phyloP scores from a whole-genome alignment of 2,797 vertebrate species.

The Lithobates pipiens region DNA sequence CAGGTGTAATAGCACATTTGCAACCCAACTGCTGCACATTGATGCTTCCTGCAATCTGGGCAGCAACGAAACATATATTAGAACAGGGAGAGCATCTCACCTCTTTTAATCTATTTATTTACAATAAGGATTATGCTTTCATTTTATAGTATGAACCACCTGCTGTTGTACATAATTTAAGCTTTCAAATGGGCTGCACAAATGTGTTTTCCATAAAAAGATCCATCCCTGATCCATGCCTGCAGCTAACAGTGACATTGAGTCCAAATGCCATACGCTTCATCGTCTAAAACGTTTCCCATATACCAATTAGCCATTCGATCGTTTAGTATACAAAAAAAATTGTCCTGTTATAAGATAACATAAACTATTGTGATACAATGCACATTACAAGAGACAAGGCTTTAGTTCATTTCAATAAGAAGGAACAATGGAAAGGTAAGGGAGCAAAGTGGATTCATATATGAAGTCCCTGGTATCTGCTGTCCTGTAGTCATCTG shows the following conservation, averaged over 20 bases:
- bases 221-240: not conserved
- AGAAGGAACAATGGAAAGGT: not conserved
- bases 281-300: not conserved
- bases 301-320: not conserved
- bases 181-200: slow-evolving; percentile 21
- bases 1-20: slow-evolving; percentile 31
- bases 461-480: not conserved
- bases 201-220: slow-evolving; percentile 8
- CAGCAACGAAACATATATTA: slow-evolving; percentile 19
- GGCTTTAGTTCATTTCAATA: not conserved
- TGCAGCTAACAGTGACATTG: not conserved
- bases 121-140: not conserved
- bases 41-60: slow-evolving; percentile 15
- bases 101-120: slow-evolving; percentile 19
- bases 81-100: not conserved
- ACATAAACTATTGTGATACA: not conserved
- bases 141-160: slow-evolving; percentile 32
- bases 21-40: slow-evolving; percentile 7
- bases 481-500: slow-evolving; percentile 4
- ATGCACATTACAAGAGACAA: not conserved
- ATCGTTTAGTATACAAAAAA: not conserved
- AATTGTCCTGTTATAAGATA: not conserved
- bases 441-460: not conserved
- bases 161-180: slow-evolving; percentile 28
- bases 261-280: not conserved